Conservation (phyloP, 2,888 invertebrate species). For the Drosophila anceps region DNA sequence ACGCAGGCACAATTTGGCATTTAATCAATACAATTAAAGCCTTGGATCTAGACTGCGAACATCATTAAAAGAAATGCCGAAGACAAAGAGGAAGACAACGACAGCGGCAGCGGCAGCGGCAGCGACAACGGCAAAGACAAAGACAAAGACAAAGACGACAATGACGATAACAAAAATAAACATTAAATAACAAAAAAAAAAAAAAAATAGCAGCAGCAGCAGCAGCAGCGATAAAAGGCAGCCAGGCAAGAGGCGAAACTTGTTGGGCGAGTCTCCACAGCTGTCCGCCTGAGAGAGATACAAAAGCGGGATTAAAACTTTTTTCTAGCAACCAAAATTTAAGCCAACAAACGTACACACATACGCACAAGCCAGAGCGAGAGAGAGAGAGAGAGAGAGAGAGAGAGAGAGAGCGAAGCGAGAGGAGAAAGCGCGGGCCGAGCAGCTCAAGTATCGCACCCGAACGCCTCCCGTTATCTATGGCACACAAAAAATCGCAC, state of each 20-base stretch:
- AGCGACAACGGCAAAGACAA: slow-evolving; percentile 37
- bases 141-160: slow-evolving; percentile 24
- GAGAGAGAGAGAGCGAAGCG: not conserved
- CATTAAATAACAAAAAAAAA: slow-evolving; percentile 60
- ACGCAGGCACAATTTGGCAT: slow-evolving; percentile 64
- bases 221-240: slow-evolving; percentile 49
- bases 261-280: slow-evolving; percentile 39
- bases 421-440: slow-evolving; percentile 10
- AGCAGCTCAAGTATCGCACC: slow-evolving; percentile 34
- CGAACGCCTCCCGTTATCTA: slow-evolving; percentile 37
- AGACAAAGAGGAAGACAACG: slow-evolving; percentile 34
- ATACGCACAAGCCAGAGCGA: not conserved
- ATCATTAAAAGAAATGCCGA: slow-evolving; percentile 64
- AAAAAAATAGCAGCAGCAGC: slow-evolving; percentile 1
- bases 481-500: slow-evolving; percentile 55
- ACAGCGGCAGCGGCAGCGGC: slow-evolving; percentile 23
- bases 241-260: slow-evolving; percentile 45
- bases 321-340: slow-evolving; percentile 71
- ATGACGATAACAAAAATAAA: slow-evolving; percentile 65
- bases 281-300: slow-evolving; percentile 44
- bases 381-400: slow-evolving; percentile 15
- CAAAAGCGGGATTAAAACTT: slow-evolving; percentile 75
- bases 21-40: slow-evolving; percentile 79
- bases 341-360: slow-evolving; percentile 58
- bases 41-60: slow-evolving; percentile 59